phyloP scores from a whole-genome alignment of 2,113 vertebrate species.

The Parotia lawesii region DNA sequence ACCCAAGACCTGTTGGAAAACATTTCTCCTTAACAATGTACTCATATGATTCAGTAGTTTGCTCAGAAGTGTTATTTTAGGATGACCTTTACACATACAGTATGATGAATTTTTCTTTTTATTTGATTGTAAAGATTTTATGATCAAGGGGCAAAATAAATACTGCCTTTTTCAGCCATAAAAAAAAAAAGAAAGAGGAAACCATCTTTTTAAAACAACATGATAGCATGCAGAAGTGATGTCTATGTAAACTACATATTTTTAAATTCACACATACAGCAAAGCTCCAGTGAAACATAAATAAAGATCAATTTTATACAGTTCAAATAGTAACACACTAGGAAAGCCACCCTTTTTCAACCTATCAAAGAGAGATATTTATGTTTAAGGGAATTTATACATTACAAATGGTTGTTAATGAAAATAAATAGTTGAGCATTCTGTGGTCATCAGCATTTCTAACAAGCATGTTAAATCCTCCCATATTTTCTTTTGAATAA shows the following conservation, averaged over 20 bases:
- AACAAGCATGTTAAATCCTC: constrained; percentile 29
- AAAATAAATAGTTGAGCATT: constrained; percentile 44
- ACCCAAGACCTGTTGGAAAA: background rate
- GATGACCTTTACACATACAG: constrained; percentile 56
- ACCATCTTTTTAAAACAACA: constrained; percentile 14
- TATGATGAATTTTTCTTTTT: constrained; percentile 67
- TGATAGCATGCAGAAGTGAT: constrained; percentile 32
- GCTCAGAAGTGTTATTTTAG: constrained; percentile 62
- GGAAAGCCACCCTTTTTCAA: constrained; percentile 11
- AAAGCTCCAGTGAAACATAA: constrained; percentile 64
- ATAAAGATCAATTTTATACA: constrained; percentile 57
- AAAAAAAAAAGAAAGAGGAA: constrained; percentile 37
- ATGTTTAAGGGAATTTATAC: constrained; percentile 24
- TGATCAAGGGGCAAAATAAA: constrained; percentile 62
- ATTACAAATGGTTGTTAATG: constrained; percentile 37
- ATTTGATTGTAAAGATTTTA: constrained; percentile 67
- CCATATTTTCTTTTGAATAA: constrained; percentile 23
- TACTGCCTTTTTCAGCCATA: constrained; percentile 40
- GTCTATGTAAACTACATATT: constrained; percentile 47
- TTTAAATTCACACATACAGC: constrained; percentile 63
- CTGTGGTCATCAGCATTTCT: constrained; percentile 38
- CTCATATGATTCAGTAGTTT: constrained; percentile 27
- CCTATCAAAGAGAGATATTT: background rate
- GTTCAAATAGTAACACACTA: constrained; percentile 38
- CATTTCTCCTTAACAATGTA: background rate